Evolutionary conservation across 2,888 invertebrate species (phyloP).

Genomic region (Tinea trinotella): DNA sequence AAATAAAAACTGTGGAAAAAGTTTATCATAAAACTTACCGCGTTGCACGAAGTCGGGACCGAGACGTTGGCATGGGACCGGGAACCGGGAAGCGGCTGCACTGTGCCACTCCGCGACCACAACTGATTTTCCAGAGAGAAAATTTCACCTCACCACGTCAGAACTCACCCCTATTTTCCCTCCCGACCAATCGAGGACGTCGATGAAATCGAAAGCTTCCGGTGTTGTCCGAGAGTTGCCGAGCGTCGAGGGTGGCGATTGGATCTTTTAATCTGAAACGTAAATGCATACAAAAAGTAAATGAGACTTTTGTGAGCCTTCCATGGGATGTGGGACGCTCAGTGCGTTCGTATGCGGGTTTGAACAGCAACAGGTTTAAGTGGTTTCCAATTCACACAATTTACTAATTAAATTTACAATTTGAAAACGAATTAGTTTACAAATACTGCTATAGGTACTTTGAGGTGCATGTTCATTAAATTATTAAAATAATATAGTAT

Average conservation of each 20-base stretch:
- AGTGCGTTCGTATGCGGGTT: slow-evolving; percentile 27
- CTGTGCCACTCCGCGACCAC: slow-evolving; percentile 40
- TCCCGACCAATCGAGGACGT: slow-evolving; percentile 44
- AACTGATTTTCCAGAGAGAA: slow-evolving; percentile 65
- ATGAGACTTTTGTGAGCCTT: slow-evolving; percentile 49
- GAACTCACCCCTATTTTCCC: slow-evolving; percentile 55
- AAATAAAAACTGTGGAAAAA: no score
- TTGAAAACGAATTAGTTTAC: no score
- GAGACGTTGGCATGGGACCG: slow-evolving; percentile 28
- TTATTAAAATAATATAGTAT: no score
- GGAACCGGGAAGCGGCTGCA: slow-evolving; percentile 24
- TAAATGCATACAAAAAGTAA: slow-evolving; percentile 68
- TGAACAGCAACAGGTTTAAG: slow-evolving; percentile 21
- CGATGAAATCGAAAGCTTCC: slow-evolving; percentile 39
- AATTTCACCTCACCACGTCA: slow-evolving; percentile 66
- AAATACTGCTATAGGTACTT: no score
- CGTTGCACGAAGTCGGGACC: slow-evolving; percentile 33
- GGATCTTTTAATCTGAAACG: slow-evolving; percentile 71
- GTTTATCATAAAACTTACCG: slow-evolving; percentile 29
- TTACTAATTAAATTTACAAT: no score
- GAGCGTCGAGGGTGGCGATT: slow-evolving; percentile 58
- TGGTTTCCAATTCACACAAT: no score
- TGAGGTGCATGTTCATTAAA: no score
- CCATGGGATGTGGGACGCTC: slow-evolving; percentile 42
- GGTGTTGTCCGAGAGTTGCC: slow-evolving; percentile 43